phyloP scores from a whole-genome alignment of 2,797 vertebrate species.

The Urophycis tenuis region DNA sequence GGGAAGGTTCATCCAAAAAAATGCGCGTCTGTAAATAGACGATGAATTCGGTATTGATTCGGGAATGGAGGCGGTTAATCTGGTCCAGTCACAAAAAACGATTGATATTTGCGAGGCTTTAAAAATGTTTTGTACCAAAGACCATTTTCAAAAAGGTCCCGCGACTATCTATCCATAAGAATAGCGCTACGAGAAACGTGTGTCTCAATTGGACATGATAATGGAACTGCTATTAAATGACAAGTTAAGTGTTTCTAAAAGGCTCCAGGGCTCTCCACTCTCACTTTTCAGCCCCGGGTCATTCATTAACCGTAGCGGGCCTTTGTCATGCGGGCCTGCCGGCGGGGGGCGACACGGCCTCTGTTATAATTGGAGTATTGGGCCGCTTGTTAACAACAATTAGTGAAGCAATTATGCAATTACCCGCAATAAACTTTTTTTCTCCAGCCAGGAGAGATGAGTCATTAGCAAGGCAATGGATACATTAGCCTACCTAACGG shows the following conservation, averaged over 20 bases:
- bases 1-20: not conserved
- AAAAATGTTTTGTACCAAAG: constrained; percentile 27
- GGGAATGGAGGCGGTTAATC: constrained; percentile 1
- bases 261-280: constrained; percentile 42
- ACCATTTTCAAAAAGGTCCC: constrained; percentile 15
- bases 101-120: constrained; percentile 18
- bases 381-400: constrained; percentile 78
- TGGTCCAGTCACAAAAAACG: not conserved
- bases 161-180: constrained; percentile 52
- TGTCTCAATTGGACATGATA: constrained; percentile 56
- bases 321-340: constrained; percentile 66
- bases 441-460: constrained; percentile 35
- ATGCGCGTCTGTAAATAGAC: not conserved
- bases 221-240: constrained; percentile 55
- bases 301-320: constrained; percentile 68
- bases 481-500: constrained; percentile 17
- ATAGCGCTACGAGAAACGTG: constrained; percentile 58
- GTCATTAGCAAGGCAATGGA: constrained; percentile 68
- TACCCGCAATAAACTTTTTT: constrained; percentile 75
- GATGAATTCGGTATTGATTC: not conserved
- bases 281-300: constrained; percentile 64
- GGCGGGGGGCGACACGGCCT: constrained; percentile 51
- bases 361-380: constrained; percentile 70
- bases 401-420: constrained; percentile 78
- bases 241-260: constrained; percentile 68